Evolutionary conservation across 2,888 invertebrate genomes (phyloP), one percentile per base, ranked within the genome.

Genomic region (Epinotia demarniana): DNA sequence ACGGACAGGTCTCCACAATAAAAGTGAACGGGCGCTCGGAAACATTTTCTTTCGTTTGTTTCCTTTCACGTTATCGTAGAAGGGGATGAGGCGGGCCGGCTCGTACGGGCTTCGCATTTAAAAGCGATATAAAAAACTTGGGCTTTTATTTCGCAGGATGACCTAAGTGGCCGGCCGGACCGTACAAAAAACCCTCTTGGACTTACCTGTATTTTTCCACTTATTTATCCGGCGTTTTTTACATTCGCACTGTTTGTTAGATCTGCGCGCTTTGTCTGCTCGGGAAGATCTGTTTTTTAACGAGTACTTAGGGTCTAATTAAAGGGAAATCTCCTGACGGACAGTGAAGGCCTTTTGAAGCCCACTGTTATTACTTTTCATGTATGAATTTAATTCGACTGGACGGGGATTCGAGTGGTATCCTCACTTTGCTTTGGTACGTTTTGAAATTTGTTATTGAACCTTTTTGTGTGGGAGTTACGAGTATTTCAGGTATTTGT

Each of bases 131-230:
- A 94, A 93, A 94, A 92, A 93, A 91, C 89, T 91, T 90, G 89
- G 85, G 89, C 89, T 87, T 94, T 94, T 93, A 93, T 93, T 94
- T 92, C 89, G 91, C 92, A 90, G 92, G 93, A 93, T 94, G 93
- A 94, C 93, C 94, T 92, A 93, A 94, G 94, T 94, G 94, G 93
- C 93, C 90, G 90, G 92, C 88, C 91, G 91, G 91, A 85, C 90
- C 86, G 90, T 89, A 93, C 92, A 93, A 92, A 92, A 92, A 90
- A 87, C 90, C 90, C 93, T 92, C 93, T 90, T 89, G 87, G 92
- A 93, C 92, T 92, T 93, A 94, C 94, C 94, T 94, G 94, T 94
- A 92, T 93, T 94, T 94, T 94, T 93, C 94, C 93, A 93, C 93
- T 92, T 93, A 93, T 93, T 94, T 93, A 93, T 92, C 92, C 92